A percentile compares a stretch with the other conserved stretches of the same genome.
Conservation (phyloP, 2,888 invertebrate genomes). For the Zhengitettix transpicula region DNA sequence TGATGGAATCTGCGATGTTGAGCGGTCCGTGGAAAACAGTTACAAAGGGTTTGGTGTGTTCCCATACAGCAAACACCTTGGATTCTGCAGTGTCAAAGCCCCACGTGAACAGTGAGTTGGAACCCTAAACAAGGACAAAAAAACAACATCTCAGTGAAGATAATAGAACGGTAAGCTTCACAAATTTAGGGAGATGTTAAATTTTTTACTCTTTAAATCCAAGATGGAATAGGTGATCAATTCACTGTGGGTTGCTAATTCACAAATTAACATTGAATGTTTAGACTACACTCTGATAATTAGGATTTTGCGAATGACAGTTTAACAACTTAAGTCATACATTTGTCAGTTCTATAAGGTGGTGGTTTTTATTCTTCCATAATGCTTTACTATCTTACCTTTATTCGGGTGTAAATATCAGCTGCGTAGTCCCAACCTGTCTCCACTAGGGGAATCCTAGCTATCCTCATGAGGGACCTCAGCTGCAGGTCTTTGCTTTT, state of each 20-base stretch:
- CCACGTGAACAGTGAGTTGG: slow-evolving; percentile 57
- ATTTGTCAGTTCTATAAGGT: too few relatives aligned
- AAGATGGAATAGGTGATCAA: too few relatives aligned
- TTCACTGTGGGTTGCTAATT: too few relatives aligned
- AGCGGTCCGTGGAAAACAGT: slow-evolving; percentile 56
- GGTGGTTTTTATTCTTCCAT: too few relatives aligned
- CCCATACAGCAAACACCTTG: slow-evolving; percentile 53
- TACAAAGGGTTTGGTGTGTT: slow-evolving; percentile 56
- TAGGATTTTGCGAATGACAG: too few relatives aligned
- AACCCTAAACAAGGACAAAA: too few relatives aligned
- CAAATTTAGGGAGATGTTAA: too few relatives aligned
- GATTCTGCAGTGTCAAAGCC: slow-evolving; percentile 57
- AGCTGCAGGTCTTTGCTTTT: slow-evolving; percentile 27
- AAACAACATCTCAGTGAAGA: neutral
- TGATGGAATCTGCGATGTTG: slow-evolving; percentile 50
- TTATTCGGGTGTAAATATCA: slow-evolving; percentile 55
- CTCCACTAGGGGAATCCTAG: slow-evolving; percentile 68
- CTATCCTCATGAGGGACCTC: slow-evolving; percentile 57
- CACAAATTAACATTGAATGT: too few relatives aligned
- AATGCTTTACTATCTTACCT: slow-evolving; percentile 33
- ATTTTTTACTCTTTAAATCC: too few relatives aligned
- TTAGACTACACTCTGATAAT: too few relatives aligned
- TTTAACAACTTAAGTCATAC: too few relatives aligned
- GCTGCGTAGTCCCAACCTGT: slow-evolving; percentile 57
- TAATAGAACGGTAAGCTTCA: too few relatives aligned